Conservation (phyloP, 1,140 invertebrate species). For the Hetaerina americana region DNA sequence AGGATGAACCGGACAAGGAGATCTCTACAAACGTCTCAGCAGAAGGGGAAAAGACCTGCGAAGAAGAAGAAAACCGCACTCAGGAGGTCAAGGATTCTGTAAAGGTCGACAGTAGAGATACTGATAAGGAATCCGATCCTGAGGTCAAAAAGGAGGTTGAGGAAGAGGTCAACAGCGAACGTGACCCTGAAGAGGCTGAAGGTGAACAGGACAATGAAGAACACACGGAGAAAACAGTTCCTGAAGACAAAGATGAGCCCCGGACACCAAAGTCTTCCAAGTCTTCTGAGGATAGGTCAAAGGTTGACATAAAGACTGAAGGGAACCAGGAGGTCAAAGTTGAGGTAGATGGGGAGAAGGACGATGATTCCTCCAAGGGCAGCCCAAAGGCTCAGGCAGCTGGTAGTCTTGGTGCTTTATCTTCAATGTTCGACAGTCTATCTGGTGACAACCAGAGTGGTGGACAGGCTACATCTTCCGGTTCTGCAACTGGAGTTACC, state of each 20-base stretch:
- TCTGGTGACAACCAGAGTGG: conserved; percentile 37
- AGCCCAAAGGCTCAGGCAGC: conserved; percentile 21
- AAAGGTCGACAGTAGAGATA: background rate
- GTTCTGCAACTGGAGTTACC: conserved; percentile 39
- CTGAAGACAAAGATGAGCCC: no score
- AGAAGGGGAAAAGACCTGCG: background rate
- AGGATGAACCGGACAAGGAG: conserved; percentile 30
- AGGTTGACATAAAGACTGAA: no score
- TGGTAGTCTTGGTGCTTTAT: conserved; percentile 60
- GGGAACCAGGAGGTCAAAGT: background rate
- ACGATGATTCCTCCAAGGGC: background rate
- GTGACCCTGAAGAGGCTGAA: no score
- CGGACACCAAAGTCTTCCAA: no score
- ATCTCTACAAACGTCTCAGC: no score
- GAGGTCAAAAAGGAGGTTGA: conserved; percentile 27
- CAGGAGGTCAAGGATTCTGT: background rate
- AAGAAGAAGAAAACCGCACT: background rate
- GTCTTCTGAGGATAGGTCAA: no score
- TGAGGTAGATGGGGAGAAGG: background rate
- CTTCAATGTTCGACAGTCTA: conserved; percentile 79
- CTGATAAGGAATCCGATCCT: conserved; percentile 20
- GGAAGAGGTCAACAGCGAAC: conserved; percentile 29
- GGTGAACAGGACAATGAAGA: no score
- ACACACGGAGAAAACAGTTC: no score
- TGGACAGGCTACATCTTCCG: conserved; percentile 25